Evolutionary conservation across 2,888 invertebrate species (phyloP).

Genomic region (Ectemnius lituratus): DNA sequence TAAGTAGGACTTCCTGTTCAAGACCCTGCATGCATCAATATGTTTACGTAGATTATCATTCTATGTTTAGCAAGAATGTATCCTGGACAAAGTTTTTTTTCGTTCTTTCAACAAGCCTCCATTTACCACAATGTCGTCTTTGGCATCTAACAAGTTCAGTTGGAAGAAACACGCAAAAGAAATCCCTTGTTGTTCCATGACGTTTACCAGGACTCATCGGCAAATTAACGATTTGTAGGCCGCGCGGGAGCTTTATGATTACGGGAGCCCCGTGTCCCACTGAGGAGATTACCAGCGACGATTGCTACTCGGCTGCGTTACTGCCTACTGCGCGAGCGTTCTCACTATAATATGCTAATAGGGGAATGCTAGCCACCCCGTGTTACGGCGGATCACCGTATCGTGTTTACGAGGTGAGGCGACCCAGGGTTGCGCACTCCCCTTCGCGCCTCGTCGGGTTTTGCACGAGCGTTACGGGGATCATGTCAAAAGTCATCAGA

Average conservation of each 20-base stretch:
- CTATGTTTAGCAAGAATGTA: too few species aligned
- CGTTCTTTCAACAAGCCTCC: too few species aligned
- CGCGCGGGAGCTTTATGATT: slow-evolving; percentile 45
- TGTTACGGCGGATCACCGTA: slow-evolving; percentile 53
- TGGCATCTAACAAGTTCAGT: too few species aligned
- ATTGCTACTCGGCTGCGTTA: slow-evolving; percentile 65
- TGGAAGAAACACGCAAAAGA: background rate
- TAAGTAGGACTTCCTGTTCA: too few species aligned
- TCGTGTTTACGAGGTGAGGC: slow-evolving; percentile 61
- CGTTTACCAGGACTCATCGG: background rate
- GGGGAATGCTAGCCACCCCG: slow-evolving; percentile 57
- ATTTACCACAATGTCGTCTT: too few species aligned
- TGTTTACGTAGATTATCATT: too few species aligned
- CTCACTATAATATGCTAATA: slow-evolving; percentile 67
- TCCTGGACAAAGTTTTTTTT: too few species aligned
- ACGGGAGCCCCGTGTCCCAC: slow-evolving; percentile 39
- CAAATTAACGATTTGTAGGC: slow-evolving; percentile 52
- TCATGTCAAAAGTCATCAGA: slow-evolving; percentile 35
- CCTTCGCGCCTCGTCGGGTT: slow-evolving; percentile 26
- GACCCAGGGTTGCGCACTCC: slow-evolving; percentile 31
- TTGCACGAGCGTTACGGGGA: slow-evolving; percentile 31
- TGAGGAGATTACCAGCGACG: slow-evolving; percentile 48
- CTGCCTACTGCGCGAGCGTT: slow-evolving; percentile 42
- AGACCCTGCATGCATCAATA: too few species aligned
- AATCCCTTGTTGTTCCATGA: background rate